Conservation (phyloP, 2,113 vertebrate genomes). For the Tragulus kanchil region DNA sequence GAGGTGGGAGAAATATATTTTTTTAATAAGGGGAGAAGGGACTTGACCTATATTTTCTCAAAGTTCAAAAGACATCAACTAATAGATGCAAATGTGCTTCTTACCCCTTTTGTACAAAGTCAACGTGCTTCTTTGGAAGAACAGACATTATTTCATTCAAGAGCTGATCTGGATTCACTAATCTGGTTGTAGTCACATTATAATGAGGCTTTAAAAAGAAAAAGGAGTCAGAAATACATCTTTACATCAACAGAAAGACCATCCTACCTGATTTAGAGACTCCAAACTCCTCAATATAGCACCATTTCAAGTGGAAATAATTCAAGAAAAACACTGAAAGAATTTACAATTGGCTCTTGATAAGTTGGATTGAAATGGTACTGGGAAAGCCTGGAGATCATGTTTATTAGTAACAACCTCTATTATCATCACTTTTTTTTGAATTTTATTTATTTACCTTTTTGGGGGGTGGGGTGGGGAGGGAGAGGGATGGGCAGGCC, state of each 20-base stretch:
- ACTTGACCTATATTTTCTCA: not conserved
- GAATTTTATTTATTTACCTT: too few species aligned
- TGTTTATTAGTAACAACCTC: not conserved
- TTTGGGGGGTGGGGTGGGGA: too few species aligned
- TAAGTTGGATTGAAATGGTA: not conserved
- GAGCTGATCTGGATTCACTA: slow-evolving; percentile 93
- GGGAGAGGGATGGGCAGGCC: too few species aligned
- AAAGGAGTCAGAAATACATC: slow-evolving; percentile 28
- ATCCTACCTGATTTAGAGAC: not conserved
- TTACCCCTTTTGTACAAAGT: slow-evolving; percentile 96
- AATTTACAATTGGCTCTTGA: not conserved
- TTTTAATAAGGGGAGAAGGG: not conserved
- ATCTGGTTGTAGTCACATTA: slow-evolving; percentile 94
- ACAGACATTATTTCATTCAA: slow-evolving; percentile 92
- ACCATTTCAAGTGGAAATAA: slow-evolving; percentile 39
- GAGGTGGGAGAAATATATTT: not conserved
- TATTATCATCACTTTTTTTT: too few species aligned
- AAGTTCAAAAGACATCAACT: not conserved
- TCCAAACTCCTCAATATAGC: not conserved
- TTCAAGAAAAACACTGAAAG: slow-evolving; percentile 37
- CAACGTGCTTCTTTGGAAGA: slow-evolving; percentile 93
- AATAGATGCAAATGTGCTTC: slow-evolving; percentile 57
- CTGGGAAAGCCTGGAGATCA: not conserved
- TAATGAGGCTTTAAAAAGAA: slow-evolving; percentile 91
- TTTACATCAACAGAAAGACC: slow-evolving; percentile 11